Base-by-base conservation (phyloP, 2,888 invertebrate species). In the Pegoplata infirma region DNA sequence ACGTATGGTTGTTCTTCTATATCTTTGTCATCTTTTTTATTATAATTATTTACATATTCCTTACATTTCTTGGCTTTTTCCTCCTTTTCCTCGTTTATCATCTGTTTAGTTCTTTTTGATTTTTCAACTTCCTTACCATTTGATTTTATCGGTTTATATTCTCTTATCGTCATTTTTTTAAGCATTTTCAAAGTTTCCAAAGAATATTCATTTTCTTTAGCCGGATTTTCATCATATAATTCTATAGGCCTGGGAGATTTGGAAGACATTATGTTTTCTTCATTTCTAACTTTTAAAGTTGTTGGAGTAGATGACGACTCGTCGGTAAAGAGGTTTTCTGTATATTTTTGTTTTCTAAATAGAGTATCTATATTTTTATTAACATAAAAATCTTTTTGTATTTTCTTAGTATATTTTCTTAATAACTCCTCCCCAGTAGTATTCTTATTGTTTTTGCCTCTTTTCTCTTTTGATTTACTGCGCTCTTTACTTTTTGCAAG, bases 91-190 rank as follows among this genome's bases (percentile, higher is more conserved):
- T 53, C 51, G 16, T 17, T 32, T 64, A 32, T n/a, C 53, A 36
- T 63, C 53, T 32, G 21, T 44, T 25, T 4, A 8, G 2, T 19
- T 68, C 47, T 10, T 12, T 40, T 28, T 46, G 28, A 28, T 67
- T 75, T n/a, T 10, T 51, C 63, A n/a, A n/a, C n/a, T n/a, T n/a
- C n/a, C 51, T 40, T 7, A 56, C 55, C 10, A 16, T 25, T 6
- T 44, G 28, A 61, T 7, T 49, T 69, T 23, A 25, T n/a, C 3
- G 82, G 72, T 17, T 76, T 76, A 21, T 83, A 82, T 25, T 75
- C 71, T 4, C 25, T 69, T 28, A 82, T 80, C 7, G 49, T 72
- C 77, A 81, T 81, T 71, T 77, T 80, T 71, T 17, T 80, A 58
- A 58, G 69, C 55, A 74, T 83, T 58, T 19, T 51, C 44, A 84